These are phyloP conservation scores for Ptycholaimellus sp. DNA, from an alignment of 2,888 invertebrate species.

Conservation along the genomic window DNA sequence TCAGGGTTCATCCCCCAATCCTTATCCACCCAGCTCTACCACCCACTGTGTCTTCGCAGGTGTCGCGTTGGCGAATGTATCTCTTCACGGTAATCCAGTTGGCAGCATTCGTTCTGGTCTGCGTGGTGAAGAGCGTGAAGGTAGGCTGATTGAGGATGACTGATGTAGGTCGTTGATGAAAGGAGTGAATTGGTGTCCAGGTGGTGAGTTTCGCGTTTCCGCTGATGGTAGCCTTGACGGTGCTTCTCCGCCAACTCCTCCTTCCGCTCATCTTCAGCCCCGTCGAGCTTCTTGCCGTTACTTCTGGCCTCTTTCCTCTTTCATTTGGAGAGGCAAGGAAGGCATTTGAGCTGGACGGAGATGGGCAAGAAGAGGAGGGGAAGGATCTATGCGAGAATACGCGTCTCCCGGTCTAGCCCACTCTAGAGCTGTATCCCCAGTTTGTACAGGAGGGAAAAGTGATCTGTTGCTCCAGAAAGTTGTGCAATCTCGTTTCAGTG, in stretches of 20 bases:
- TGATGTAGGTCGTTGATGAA: no score
- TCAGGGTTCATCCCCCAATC: constrained; percentile 39
- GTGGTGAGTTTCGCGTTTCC: background rate
- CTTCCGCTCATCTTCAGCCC: no score
- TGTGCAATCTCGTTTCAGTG: no score
- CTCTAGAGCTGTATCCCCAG: no score
- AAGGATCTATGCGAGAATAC: background rate
- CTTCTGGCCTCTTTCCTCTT: no score
- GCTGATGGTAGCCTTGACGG: background rate
- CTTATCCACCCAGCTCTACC: background rate
- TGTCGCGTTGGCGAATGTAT: constrained; percentile 55
- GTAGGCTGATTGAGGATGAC: no score
- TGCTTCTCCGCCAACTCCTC: no score
- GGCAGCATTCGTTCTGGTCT: constrained; percentile 37
- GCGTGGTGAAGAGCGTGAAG: constrained; percentile 58
- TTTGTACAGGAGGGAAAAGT: no score
- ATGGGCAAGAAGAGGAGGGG: background rate
- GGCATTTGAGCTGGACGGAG: background rate
- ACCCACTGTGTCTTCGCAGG: background rate
- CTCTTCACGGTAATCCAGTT: constrained; percentile 62
- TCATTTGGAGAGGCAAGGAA: no score
- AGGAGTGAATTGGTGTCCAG: no score
- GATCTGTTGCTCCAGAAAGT: no score
- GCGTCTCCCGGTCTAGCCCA: background rate
- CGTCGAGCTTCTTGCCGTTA: no score